phyloP scores from a whole-genome alignment of 92 coral and sea anemone species.

The Parazoanthus swiftii region DNA sequence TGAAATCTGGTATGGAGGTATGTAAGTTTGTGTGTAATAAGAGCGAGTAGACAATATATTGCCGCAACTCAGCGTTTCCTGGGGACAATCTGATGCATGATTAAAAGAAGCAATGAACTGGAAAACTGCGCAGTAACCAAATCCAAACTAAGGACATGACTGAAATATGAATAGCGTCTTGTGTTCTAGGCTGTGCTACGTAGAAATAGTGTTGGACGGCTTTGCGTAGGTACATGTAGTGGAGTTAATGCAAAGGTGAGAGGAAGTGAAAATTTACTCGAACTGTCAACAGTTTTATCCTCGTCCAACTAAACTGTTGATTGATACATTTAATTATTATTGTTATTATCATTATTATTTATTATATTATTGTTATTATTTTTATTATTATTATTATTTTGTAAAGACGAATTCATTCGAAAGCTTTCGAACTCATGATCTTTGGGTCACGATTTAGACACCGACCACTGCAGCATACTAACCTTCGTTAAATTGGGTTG shows the following conservation, averaged over 20 bases:
- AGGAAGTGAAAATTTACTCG: no score
- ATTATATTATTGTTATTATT: no score
- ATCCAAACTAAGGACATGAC: background rate
- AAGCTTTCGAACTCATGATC: background rate
- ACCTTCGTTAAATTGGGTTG: background rate
- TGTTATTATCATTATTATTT: no score
- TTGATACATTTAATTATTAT: background rate
- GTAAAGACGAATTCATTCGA: no score
- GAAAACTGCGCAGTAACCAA: background rate
- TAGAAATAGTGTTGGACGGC: no score
- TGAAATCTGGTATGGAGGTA: constrained; percentile 97
- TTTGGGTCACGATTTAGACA: background rate
- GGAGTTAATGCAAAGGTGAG: no score
- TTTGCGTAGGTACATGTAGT: no score
- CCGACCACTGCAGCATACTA: background rate
- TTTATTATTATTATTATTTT: no score
- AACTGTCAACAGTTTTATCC: no score
- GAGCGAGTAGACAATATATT: background rate
- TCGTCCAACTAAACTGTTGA: background rate
- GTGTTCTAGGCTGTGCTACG: background rate
- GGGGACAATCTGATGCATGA: no score
- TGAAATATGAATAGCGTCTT: background rate
- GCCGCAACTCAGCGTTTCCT: background rate
- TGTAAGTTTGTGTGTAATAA: background rate
- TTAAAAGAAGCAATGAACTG: no score